Base-by-base conservation (phyloP, 2,888 invertebrate genomes). In the Mythimna pallens region DNA sequence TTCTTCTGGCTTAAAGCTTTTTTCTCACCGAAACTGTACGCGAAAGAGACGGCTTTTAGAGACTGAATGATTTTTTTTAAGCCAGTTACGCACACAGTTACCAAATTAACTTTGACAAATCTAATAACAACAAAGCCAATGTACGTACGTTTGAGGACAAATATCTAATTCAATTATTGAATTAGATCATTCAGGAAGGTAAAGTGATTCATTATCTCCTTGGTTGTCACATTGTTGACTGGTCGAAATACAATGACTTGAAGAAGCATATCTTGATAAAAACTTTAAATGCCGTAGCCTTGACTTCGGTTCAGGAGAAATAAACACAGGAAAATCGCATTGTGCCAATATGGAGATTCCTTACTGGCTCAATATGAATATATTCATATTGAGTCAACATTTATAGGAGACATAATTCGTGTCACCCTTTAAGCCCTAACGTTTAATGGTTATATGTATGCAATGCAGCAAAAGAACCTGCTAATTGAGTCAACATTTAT, bases 121-220 rank as follows among this genome's bases (percentile, higher is more conserved):
- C 47, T 47, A 79, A 73, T 61, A 80, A 80, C 30, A 73, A 65
- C 47, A 55, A 76, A 73, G 50, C 65, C 61, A 52, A n/a, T 25
- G 40, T 50, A 43, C 1, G 52, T 43, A n/a, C 12, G 12, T 73
- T 65, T 59, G 58, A 30, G 63, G 43, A 40, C 36, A 78, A 70
- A 64, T 54, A 80, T 17, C 17, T 64, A 76, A 76, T 64, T 73
- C 50, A 73, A 59, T 76, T 59, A 79, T 73, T 55, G n/a, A 80
- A 73, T 80, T 61, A 55, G 58, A 76, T 9, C 22, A 61, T 40
- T 73, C 9, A 54, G 64, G 64, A 62, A 57, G 55, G 9, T 7
- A 20, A 30, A 30, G 25, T 50, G 52, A 61, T 47, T 59, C 22
- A 47, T 40, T 47, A 30, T 74, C 7, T 61, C 43, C 34, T 58